A percentile compares a stretch with the other conserved stretches of the same genome.
These are phyloP conservation scores for Macrosoma leucophasiata DNA, from an alignment of 2,888 invertebrate genomes.

Conservation along the genomic window DNA sequence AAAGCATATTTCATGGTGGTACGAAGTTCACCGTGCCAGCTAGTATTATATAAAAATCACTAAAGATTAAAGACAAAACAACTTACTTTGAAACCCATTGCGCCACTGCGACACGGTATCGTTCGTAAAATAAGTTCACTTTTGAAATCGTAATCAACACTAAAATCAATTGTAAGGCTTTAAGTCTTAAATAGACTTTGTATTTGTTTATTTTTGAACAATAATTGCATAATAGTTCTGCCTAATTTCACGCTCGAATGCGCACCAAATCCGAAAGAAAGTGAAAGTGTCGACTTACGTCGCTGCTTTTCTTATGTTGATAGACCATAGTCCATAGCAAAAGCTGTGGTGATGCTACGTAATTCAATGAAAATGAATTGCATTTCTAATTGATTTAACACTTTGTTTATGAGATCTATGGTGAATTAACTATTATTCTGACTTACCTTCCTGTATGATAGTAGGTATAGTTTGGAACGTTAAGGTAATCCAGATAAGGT, in stretches of 20 bases:
- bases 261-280: conserved; percentile 44
- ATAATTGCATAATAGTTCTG: conserved; percentile 37
- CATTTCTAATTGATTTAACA: no score
- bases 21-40: no score
- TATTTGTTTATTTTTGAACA: conserved; percentile 35
- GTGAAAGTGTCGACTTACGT: conserved; percentile 29
- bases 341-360: no score
- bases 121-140: conserved; percentile 9
- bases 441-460: no score
- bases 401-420: not conserved
- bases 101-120: no score
- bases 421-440: not conserved
- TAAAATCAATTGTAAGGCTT: conserved; percentile 5
- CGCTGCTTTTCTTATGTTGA: conserved; percentile 10
- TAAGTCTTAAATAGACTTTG: conserved; percentile 44
- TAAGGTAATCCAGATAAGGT: no score
- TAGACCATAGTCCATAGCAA: no score
- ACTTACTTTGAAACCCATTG: conserved; percentile 39
- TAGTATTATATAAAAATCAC: no score
- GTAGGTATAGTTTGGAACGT: no score
- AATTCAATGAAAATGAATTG: no score
- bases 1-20: no score
- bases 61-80: not conserved
- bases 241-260: conserved; percentile 55
- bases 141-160: conserved; percentile 4